Base-by-base conservation (phyloP, 2,113 vertebrate genomes). In the Pithys albifrons region DNA sequence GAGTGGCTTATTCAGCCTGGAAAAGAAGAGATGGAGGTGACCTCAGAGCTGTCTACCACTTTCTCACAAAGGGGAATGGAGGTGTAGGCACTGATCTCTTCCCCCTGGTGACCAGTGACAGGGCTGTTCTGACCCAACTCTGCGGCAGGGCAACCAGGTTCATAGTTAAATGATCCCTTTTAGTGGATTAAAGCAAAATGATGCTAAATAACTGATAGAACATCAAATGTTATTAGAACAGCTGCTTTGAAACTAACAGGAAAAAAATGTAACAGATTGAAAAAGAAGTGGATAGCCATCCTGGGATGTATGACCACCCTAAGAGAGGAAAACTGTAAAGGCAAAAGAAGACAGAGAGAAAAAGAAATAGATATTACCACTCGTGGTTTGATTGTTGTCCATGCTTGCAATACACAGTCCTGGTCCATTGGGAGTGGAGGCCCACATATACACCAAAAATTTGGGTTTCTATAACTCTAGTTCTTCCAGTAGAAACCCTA, bases 391-490 rank as follows among this genome's bases (percentile, higher is more conserved):
- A 65, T 31, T 16, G 9, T 12, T 65, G 25, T 14, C 13, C 25
- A 22, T 10, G 25, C 25, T 27, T 57, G 49, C 0, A 0, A 35
- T 28, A 18, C 17, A 8, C 4, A 37, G 17, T 31, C 37, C 37
- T 27, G 17, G 35, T 43, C 29, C 10, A 11, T 31, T 72, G 62
- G 20, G 20, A 11, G 6, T 49, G 8, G 29, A 11, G 5, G 7
- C 48, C 16, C 11, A 35, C 6, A 51, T 18, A 18, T 17, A 18
- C 11, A 49, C 31, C 51, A 65, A 49, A 65, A 65, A 43, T 2
- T 33, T 19, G 25, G 7, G 7, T 0, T 16, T 39, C 64, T 35
- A 31, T 18, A 43, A 65, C 2, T 2, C 6, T 43, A 24, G 2
- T 23, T 46, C n/a, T 51, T 16, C 31, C 23, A 51, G 27, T 24